Evolutionary conservation across 2,888 invertebrate genomes (phyloP).

Genomic region (Pseudococcus viburni): DNA sequence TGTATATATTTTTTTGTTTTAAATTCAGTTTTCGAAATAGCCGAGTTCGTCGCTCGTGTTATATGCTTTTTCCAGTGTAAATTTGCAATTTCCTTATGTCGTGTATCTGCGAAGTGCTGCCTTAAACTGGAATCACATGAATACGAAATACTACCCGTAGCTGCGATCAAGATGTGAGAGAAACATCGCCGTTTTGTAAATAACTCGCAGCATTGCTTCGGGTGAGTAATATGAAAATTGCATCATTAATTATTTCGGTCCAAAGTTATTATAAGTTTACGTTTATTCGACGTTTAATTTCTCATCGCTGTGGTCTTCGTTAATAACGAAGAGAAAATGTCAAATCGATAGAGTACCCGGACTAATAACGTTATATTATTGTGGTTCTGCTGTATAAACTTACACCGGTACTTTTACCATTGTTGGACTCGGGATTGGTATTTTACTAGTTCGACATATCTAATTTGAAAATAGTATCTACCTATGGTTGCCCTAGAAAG

Average conservation of each 20-base stretch:
- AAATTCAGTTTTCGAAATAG: neutral
- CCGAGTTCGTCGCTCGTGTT: neutral
- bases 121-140: neutral
- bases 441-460: neutral
- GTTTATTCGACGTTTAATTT: neutral
- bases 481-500: neutral
- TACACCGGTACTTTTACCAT: slow-evolving; percentile 13
- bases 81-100: neutral
- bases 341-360: slow-evolving; percentile 14
- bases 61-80: neutral
- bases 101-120: neutral
- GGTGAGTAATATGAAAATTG: neutral
- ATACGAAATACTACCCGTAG: neutral
- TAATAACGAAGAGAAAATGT: neutral
- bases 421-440: neutral
- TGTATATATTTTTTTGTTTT: neutral
- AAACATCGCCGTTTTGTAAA: neutral
- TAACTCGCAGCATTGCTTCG: slow-evolving; percentile 34
- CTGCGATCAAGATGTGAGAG: neutral
- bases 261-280: neutral
- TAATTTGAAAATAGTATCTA: neutral
- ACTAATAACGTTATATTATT: slow-evolving; percentile 17
- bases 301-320: neutral
- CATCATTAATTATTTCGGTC: neutral
- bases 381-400: neutral